Percentiles rank a stretch among this genome's conserved stretches.
These are phyloP conservation scores for Cyclura pinguis DNA, from an alignment of 2,797 vertebrate species.

Conservation along the genomic window DNA sequence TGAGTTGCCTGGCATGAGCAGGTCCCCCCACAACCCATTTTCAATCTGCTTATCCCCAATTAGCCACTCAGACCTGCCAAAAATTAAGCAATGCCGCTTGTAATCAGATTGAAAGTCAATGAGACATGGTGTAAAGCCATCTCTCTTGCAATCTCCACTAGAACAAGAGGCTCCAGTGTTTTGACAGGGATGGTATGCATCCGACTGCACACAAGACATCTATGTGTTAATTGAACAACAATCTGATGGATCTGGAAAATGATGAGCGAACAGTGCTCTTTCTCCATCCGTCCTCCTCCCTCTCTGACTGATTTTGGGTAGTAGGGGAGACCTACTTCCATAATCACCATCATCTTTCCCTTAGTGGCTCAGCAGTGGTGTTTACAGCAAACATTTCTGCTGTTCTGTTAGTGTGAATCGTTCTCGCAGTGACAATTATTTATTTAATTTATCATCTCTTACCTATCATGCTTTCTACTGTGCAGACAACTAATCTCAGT, in stretches of 20 bases:
- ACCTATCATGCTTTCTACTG: slow-evolving; percentile 41
- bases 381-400: slow-evolving; percentile 23
- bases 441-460: slow-evolving; percentile 63
- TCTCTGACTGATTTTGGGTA: slow-evolving; percentile 49
- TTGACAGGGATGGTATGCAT: background rate
- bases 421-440: slow-evolving; percentile 41
- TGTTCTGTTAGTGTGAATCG: background rate
- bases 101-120: slow-evolving; percentile 69
- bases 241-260: slow-evolving; percentile 58
- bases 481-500: slow-evolving; percentile 66
- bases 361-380: slow-evolving; percentile 29
- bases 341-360: slow-evolving; percentile 13
- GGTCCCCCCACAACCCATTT: slow-evolving; percentile 12
- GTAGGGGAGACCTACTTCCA: slow-evolving; percentile 4
- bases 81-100: slow-evolving; percentile 60
- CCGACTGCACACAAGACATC: slow-evolving; percentile 22
- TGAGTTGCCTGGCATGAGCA: slow-evolving; percentile 47
- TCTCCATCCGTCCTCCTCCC: background rate
- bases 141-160: slow-evolving; percentile 60
- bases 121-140: slow-evolving; percentile 54
- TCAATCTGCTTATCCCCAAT: slow-evolving; percentile 71
- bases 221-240: slow-evolving; percentile 65
- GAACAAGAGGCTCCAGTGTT: slow-evolving; percentile 41
- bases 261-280: slow-evolving; percentile 22
- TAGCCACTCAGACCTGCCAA: slow-evolving; percentile 68